Conservation (phyloP, 2,113 vertebrate genomes). For the Mastomys natalensis region DNA sequence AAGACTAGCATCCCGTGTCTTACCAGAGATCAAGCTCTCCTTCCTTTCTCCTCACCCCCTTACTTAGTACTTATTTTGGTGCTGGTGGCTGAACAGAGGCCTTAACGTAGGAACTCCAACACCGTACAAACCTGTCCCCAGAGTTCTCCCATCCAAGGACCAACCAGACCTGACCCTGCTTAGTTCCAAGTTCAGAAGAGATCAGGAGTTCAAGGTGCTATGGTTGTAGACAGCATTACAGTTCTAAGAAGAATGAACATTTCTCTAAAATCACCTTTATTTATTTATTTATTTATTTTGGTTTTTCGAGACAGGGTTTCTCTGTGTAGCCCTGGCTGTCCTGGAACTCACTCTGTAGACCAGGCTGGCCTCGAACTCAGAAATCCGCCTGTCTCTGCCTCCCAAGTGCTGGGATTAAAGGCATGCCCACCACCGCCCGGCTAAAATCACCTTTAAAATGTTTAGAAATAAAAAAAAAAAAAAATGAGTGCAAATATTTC, state of each 20-base stretch:
- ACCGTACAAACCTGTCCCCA: neutral
- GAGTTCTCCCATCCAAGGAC: neutral
- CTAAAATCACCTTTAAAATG: neutral
- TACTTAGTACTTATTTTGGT: neutral
- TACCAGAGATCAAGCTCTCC: neutral
- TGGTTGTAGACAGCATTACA: neutral
- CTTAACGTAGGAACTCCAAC: no score
- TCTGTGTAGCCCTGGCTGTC: no score
- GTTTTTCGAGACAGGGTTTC: no score
- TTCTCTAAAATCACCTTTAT: neutral
- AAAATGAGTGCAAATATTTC: neutral
- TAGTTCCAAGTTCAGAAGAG: neutral
- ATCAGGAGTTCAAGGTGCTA: neutral
- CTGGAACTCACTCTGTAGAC: no score
- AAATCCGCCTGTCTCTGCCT: no score
- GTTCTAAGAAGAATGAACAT: conserved; percentile 19
- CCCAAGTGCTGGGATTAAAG: no score
- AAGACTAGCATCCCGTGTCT: neutral
- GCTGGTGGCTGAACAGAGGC: neutral
- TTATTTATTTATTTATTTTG: no score
- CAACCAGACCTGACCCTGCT: neutral
- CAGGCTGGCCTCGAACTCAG: no score
- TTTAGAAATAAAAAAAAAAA: neutral
- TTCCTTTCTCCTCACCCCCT: neutral
- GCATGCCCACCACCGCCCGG: no score